Evolutionary conservation across 53 echinoderm and acorn worm genomes (phyloP), one percentile per base, ranked within the genome.

Genomic region (Paelopatides confundens): DNA sequence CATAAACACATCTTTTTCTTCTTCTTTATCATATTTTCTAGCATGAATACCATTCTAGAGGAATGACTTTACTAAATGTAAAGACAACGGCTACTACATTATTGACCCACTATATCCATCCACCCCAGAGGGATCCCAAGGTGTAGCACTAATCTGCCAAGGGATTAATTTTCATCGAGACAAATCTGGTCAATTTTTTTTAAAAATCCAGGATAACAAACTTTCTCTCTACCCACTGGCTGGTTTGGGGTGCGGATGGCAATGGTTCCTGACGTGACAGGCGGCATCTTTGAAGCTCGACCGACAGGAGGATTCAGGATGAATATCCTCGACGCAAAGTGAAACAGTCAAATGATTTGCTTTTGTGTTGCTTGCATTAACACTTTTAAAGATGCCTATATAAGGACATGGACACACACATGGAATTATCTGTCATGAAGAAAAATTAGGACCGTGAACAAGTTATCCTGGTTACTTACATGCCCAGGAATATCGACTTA

Each of bases 191-290:
- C n/a, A n/a, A n/a, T n/a, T n/a, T n/a, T n/a, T n/a, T 48, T 48
- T 48, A 14, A 48, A 48, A 48, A 12, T 58, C 26, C 24, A 24
- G 58, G 24, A 6, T 21, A 21, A 58, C 6, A 58, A 67, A 34
- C 68, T 31, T 34, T 34, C 13, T 35, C 32, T 67, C 35, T 7
- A 31, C 68, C 35, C 13, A 67, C 68, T 67, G 30, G 31, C 68
- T 34, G 30, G 24, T 24, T 67, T 17, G 21, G 29, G 14, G 68
- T 31, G 79, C 18, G 49, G 79, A 79, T 79, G 79, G 79, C 79
- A 79, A 79, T 33, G 79, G 79, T 53, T 79, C 54, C 79, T 79
- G 79, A 79, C 79, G 52, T 79, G 79, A 79, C 79, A 51, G 79
- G 51, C n/a, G 79, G 53, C 54, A 79, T 53, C 54, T 50, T 46